A percentile compares a stretch with the other conserved stretches of the same genome.
phyloP scores from a whole-genome alignment of 2,113 vertebrate genomes.

The Coreoperca whiteheadi region DNA sequence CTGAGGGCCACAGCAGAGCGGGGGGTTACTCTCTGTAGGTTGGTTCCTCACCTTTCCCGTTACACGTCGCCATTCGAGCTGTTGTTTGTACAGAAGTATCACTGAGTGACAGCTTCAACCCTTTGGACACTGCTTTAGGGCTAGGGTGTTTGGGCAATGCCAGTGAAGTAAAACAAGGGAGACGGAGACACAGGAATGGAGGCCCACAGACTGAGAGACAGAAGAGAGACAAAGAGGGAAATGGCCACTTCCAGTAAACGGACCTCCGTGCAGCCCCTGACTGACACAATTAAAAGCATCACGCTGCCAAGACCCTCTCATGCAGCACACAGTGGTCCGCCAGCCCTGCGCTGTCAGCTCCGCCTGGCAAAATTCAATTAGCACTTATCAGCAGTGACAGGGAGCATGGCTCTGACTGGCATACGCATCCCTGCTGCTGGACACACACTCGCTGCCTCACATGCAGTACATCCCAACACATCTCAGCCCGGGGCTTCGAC shows the following conservation, averaged over 20 bases:
- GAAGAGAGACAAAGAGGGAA: constrained; percentile 32
- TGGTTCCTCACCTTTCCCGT: neutral
- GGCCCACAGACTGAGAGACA: neutral
- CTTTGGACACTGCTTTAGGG: neutral
- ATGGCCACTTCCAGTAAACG: constrained; percentile 13
- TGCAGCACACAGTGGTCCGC: constrained; percentile 26
- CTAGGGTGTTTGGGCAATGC: neutral
- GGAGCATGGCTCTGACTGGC: constrained; percentile 55
- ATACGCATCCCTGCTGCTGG: constrained; percentile 39
- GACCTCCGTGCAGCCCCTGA: constrained; percentile 43
- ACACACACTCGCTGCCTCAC: constrained; percentile 13
- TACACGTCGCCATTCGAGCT: neutral
- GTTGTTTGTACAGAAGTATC: no score
- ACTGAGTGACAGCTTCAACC: neutral
- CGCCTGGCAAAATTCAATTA: constrained; percentile 71
- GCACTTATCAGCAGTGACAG: constrained; percentile 68
- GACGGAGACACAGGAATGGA: constrained; percentile 28
- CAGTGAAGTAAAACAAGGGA: neutral
- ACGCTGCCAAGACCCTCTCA: constrained; percentile 46
- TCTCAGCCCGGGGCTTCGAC: neutral
- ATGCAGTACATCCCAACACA: neutral
- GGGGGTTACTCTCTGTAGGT: neutral
- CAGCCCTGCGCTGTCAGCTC: constrained; percentile 51
- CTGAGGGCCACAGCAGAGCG: neutral
- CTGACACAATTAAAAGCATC: constrained; percentile 58